These are phyloP conservation scores for Cetoscarus ocellatus DNA, from an alignment of 2,797 vertebrate genomes.

Conservation along the genomic window DNA sequence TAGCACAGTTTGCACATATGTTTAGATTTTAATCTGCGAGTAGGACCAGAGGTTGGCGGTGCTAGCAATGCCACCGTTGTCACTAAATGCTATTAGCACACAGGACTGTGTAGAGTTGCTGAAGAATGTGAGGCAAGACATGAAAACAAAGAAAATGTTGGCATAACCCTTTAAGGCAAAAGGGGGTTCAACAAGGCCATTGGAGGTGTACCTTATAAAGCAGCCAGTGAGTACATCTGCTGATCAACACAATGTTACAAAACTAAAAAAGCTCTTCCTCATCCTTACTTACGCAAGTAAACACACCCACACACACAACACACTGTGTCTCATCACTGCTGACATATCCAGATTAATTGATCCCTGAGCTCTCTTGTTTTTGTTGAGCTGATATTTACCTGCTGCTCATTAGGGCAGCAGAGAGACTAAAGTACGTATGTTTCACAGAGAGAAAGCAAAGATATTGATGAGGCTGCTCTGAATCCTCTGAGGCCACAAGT, in stretches of 20 bases:
- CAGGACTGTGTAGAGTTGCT: no score
- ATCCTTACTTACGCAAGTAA: conserved; percentile 1
- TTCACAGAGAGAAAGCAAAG: conserved; percentile 32
- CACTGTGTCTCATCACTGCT: conserved; percentile 34
- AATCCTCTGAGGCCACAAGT: conserved; percentile 27
- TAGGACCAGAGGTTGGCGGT: no score
- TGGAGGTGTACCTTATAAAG: neutral
- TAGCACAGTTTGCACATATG: no score
- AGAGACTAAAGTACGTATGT: conserved; percentile 13
- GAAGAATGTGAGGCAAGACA: no score
- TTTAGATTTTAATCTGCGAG: no score
- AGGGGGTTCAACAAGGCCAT: no score
- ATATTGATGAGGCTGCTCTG: conserved; percentile 51
- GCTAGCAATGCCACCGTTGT: no score
- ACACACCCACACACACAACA: conserved; percentile 17
- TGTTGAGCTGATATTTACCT: conserved; percentile 55
- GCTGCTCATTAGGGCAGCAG: conserved; percentile 62
- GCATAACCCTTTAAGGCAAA: no score
- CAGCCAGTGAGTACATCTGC: conserved; percentile 28
- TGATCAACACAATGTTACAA: conserved; percentile 19
- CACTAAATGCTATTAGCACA: no score
- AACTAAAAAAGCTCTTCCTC: conserved; percentile 18
- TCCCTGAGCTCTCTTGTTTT: conserved; percentile 70
- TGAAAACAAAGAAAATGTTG: no score
- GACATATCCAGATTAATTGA: conserved; percentile 70